Percentiles rank a stretch among this genome's conserved stretches.
Evolutionary conservation across 2,113 vertebrate species (phyloP).

Genomic region (Corythoichthys intestinalis): DNA sequence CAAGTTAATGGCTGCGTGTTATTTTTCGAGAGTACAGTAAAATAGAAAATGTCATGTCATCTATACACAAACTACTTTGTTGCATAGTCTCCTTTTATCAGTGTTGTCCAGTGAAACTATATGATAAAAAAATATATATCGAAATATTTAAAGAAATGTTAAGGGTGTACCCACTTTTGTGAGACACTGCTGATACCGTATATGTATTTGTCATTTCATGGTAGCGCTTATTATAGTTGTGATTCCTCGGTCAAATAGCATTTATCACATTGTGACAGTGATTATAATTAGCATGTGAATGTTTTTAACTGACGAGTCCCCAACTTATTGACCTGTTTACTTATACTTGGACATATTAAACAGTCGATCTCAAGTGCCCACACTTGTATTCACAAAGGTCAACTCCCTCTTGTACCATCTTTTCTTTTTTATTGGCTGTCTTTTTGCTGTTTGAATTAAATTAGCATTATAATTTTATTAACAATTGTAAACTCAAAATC

Average conservation of each 20-base stretch:
- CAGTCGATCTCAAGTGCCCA: conserved; percentile 21
- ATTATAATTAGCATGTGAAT: neutral
- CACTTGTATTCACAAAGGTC: conserved; percentile 28
- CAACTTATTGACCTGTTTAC: conserved; percentile 15
- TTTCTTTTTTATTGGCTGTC: conserved; percentile 4
- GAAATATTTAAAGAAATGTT: too few relatives aligned
- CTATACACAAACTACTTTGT: neutral
- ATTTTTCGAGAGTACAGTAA: neutral
- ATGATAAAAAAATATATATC: neutral
- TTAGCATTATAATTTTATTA: neutral
- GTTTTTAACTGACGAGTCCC: neutral
- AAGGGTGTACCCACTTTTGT: neutral
- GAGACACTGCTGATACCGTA: neutral
- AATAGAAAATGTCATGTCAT: neutral
- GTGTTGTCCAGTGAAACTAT: neutral
- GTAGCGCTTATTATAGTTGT: neutral
- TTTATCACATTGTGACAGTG: neutral
- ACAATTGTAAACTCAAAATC: neutral
- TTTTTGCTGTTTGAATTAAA: conserved; percentile 1
- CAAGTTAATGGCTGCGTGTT: neutral
- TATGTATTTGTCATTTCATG: neutral
- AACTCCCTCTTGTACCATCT: conserved; percentile 8
- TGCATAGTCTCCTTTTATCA: neutral
- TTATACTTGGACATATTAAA: conserved; percentile 30
- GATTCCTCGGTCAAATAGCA: too few relatives aligned